Conservation (phyloP, 2,888 invertebrate genomes). For the Alsophila aescularia region DNA sequence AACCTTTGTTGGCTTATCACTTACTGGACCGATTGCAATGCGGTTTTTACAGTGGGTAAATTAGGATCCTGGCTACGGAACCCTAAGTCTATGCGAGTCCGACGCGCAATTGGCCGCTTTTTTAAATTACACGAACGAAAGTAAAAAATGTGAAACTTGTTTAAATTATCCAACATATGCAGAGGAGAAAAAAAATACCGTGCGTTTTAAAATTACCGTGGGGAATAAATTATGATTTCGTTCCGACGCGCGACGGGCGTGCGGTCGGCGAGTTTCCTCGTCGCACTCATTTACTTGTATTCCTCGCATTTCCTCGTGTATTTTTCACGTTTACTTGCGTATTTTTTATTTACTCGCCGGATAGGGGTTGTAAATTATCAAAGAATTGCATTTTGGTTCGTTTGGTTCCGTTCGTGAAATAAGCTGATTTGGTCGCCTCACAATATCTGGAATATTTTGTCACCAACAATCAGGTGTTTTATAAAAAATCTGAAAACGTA, state of each 20-base stretch:
- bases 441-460: too few species aligned
- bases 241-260: conserved; percentile 14
- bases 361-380: conserved; percentile 10
- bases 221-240: conserved; percentile 35
- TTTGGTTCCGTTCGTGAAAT: conserved; percentile 2
- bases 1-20: too few species aligned
- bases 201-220: conserved; percentile 30
- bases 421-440: neutral
- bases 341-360: conserved; percentile 18
- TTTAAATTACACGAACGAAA: conserved; percentile 1
- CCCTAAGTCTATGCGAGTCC: too few species aligned
- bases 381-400: conserved; percentile 9
- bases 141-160: neutral
- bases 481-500: too few species aligned
- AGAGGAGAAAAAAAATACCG: conserved; percentile 16
- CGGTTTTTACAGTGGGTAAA: too few species aligned
- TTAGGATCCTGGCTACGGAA: too few species aligned
- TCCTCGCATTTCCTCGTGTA: conserved; percentile 9
- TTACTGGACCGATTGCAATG: too few species aligned
- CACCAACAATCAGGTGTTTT: too few species aligned
- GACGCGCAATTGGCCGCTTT: too few species aligned
- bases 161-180: conserved; percentile 1
- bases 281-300: conserved; percentile 9
- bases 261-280: conserved; percentile 19
- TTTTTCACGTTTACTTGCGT: conserved; percentile 10